phyloP scores from a whole-genome alignment of 2,113 vertebrate species.

The Xenopus borealis region DNA sequence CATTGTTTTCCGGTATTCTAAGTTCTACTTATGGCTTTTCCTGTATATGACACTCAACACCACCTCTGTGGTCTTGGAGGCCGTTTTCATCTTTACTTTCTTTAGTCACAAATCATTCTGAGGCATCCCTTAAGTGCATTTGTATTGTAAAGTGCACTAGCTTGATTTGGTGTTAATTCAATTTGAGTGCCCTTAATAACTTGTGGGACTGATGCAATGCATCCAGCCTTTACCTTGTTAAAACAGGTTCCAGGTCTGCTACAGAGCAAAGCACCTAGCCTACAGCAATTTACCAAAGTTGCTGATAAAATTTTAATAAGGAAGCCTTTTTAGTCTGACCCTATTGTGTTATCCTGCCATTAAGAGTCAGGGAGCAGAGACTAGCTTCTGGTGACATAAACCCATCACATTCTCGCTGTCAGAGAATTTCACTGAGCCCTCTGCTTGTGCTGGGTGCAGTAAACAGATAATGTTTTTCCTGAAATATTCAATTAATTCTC shows the following conservation, averaged over 20 bases:
- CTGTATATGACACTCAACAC: slow-evolving; percentile 97
- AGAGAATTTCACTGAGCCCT: not conserved
- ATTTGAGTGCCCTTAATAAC: slow-evolving; percentile 93
- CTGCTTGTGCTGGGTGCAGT: too few species aligned
- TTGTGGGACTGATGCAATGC: slow-evolving; percentile 70
- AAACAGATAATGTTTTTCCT: too few species aligned
- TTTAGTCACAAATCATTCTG: slow-evolving; percentile 95
- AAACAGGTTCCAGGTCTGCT: slow-evolving; percentile 72
- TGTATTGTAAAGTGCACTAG: slow-evolving; percentile 96
- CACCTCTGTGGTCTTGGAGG: slow-evolving; percentile 86
- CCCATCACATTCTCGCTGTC: slow-evolving; percentile 54
- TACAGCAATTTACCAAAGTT: slow-evolving; percentile 84
- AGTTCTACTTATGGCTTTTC: slow-evolving; percentile 88
- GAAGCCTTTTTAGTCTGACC: slow-evolving; percentile 90
- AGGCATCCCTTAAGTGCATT: slow-evolving; percentile 99
- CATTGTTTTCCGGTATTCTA: slow-evolving; percentile 92
- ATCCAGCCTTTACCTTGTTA: slow-evolving; percentile 82
- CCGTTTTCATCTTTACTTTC: slow-evolving; percentile 80
- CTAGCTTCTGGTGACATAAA: slow-evolving; percentile 71
- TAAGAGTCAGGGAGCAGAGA: slow-evolving; percentile 74
- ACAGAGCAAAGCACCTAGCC: slow-evolving; percentile 77
- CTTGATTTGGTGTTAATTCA: slow-evolving; percentile 96
- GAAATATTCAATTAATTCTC: too few species aligned
- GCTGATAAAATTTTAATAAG: slow-evolving; percentile 96
- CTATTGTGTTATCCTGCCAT: slow-evolving; percentile 93